These are phyloP conservation scores for Nematolebias whitei DNA, from an alignment of 2,113 vertebrate genomes.

Conservation along the genomic window DNA sequence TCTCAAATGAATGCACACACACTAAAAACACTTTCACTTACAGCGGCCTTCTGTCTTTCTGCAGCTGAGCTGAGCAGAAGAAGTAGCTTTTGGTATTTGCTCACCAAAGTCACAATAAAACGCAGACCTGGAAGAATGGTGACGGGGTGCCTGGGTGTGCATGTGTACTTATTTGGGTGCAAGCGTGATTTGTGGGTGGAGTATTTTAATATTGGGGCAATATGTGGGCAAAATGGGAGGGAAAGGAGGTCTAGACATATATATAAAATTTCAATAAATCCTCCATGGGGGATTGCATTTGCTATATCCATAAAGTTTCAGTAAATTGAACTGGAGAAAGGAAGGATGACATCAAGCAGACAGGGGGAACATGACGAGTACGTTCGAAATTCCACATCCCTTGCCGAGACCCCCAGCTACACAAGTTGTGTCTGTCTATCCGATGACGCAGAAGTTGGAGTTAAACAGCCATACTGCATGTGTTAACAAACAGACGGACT, in stretches of 20 bases:
- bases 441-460: conserved; percentile 49
- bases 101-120: conserved; percentile 65
- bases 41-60: conserved; percentile 36
- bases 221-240: too few species aligned
- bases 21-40: conserved; percentile 35
- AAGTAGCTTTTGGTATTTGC: conserved; percentile 61
- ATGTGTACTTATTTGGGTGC: conserved; percentile 48
- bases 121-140: conserved; percentile 45
- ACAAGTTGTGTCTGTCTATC: conserved; percentile 53
- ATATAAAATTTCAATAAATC: not conserved
- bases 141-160: conserved; percentile 22
- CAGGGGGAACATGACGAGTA: conserved; percentile 64
- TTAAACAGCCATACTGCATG: conserved; percentile 27
- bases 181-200: conserved; percentile 56
- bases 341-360: conserved; percentile 56
- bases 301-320: conserved; percentile 4
- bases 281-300: too few species aligned
- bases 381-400: conserved; percentile 69
- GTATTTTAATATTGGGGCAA: not conserved
- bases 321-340: conserved; percentile 16
- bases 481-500: conserved; percentile 43
- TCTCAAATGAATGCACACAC: conserved; percentile 31
- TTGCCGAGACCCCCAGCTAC: conserved; percentile 40
- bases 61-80: conserved; percentile 33
- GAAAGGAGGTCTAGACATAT: too few species aligned